These are phyloP conservation scores for Drosophila novamexicana DNA, from an alignment of 1,140 invertebrate species.

Conservation along the genomic window DNA sequence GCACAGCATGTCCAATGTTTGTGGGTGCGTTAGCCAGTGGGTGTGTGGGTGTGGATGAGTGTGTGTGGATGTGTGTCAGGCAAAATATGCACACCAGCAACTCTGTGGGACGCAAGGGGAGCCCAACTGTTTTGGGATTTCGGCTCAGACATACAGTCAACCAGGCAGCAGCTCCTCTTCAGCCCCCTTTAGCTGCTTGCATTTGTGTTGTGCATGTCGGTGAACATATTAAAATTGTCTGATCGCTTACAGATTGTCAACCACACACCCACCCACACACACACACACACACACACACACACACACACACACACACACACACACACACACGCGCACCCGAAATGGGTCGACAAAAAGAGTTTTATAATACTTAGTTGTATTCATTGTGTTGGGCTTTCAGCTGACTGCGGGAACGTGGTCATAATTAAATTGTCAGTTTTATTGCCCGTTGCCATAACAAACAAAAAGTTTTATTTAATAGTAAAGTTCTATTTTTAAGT, in stretches of 20 bases:
- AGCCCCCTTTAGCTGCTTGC: not conserved
- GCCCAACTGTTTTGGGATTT: conserved; percentile 38
- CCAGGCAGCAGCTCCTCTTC: not conserved
- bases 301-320: not conserved
- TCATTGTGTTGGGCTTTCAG: conserved; percentile 46
- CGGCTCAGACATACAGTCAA: conserved; percentile 17
- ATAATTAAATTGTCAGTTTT: conserved; percentile 78
- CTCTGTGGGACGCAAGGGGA: not conserved
- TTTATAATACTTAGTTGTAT: conserved; percentile 66
- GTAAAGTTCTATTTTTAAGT: conserved; percentile 28
- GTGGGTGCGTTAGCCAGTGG: not conserved
- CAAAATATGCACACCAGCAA: conserved; percentile 50
- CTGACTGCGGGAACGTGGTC: conserved; percentile 47
- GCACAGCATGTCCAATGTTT: conserved; percentile 42
- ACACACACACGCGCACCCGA: conserved; percentile 12
- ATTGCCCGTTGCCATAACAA: conserved; percentile 50
- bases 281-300: conserved; percentile 17
- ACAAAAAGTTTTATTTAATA: conserved; percentile 61
- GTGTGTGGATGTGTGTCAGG: conserved; percentile 25
- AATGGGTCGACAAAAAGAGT: conserved; percentile 47
- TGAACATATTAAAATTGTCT: conserved; percentile 74
- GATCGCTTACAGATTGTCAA: conserved; percentile 73
- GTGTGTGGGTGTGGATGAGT: conserved; percentile 13
- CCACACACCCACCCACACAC: conserved; percentile 15
- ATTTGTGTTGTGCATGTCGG: conserved; percentile 57